phyloP scores from a whole-genome alignment of 2,888 invertebrate species.

The Parnassius smintheus region DNA sequence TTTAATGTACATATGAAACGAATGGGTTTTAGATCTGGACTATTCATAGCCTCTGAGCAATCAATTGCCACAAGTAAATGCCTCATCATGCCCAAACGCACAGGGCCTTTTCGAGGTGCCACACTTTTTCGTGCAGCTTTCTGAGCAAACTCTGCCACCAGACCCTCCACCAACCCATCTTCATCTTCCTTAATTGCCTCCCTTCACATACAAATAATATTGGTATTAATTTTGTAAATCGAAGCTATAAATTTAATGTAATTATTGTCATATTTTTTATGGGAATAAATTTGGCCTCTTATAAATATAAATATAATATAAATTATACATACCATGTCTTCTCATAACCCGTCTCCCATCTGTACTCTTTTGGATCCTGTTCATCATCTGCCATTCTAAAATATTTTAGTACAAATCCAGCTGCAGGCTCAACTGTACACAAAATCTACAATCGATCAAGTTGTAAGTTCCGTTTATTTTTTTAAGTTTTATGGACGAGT shows the following conservation, averaged over 20 bases:
- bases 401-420: not conserved
- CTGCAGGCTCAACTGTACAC: too few species aligned
- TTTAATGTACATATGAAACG: conserved; percentile 92
- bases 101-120: conserved; percentile 86
- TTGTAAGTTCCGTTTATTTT: too few species aligned
- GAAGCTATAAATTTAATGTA: too few species aligned
- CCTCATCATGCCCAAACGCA: conserved; percentile 98
- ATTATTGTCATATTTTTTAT: too few species aligned
- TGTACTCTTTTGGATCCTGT: conserved; percentile 92
- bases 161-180: conserved; percentile 93
- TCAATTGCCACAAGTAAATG: conserved; percentile 96
- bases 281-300: not conserved
- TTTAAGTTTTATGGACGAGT: too few species aligned
- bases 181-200: conserved; percentile 98
- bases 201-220: conserved; percentile 69
- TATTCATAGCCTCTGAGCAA: conserved; percentile 96
- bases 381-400: conserved; percentile 88
- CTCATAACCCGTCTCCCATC: conserved; percentile 97
- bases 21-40: conserved; percentile 97
- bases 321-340: conserved; percentile 89
- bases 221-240: too few species aligned
- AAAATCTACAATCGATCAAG: too few species aligned
- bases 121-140: conserved; percentile 92
- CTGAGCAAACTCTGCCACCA: conserved; percentile 95
- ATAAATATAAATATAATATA: not conserved